A percentile compares a stretch with the other conserved stretches of the same genome.
Evolutionary conservation across 2,888 invertebrate genomes (phyloP).

Genomic region (Thumatha senex): DNA sequence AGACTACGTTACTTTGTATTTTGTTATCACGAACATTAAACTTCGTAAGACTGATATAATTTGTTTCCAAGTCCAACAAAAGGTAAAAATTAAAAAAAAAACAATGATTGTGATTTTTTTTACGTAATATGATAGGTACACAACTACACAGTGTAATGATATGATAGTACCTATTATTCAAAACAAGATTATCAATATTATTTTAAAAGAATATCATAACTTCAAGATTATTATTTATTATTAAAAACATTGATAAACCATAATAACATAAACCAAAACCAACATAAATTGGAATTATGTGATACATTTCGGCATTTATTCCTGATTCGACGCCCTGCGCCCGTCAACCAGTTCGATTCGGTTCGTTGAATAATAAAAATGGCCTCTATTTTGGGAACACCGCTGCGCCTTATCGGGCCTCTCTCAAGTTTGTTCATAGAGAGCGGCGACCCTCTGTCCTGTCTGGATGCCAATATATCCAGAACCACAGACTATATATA

Average conservation of each 20-base stretch:
- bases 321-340: conserved; percentile 57
- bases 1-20: background rate
- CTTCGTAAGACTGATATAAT: background rate
- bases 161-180: background rate
- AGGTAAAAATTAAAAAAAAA: background rate
- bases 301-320: conserved; percentile 55
- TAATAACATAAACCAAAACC: no score
- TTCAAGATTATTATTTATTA: background rate
- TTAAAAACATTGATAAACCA: background rate
- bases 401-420: conserved; percentile 67
- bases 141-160: background rate
- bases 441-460: conserved; percentile 34
- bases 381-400: conserved; percentile 74
- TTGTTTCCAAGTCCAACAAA: background rate
- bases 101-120: background rate
- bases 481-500: conserved; percentile 20
- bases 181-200: background rate
- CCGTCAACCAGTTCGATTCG: conserved; percentile 71
- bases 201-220: background rate
- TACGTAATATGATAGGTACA: background rate
- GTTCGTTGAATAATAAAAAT: conserved; percentile 70
- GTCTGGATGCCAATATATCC: conserved; percentile 31
- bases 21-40: background rate
- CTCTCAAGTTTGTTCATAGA: conserved; percentile 46
- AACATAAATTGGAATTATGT: conserved; percentile 34